Evolutionary conservation across 1,140 invertebrate genomes (phyloP).

Genomic region (Sminthurides bifidus): DNA sequence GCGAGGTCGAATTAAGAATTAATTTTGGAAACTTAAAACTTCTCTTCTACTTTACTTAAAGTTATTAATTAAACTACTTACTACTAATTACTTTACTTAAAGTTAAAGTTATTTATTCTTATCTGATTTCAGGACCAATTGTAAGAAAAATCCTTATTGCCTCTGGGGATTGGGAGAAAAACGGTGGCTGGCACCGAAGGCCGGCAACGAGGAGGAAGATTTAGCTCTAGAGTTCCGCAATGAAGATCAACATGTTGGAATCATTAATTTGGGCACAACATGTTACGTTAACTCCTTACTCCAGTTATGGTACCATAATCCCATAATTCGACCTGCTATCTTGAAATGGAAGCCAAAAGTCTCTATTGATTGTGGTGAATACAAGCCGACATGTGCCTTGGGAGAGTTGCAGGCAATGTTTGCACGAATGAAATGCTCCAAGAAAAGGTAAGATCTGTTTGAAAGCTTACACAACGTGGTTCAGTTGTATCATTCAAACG

Average conservation of each 20-base stretch:
- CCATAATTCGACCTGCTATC: constrained; percentile 49
- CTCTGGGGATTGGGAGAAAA: constrained; percentile 50
- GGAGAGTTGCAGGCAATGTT: constrained; percentile 57
- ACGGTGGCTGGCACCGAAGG: constrained; percentile 38
- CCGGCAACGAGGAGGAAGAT: constrained; percentile 16
- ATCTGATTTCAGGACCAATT: constrained; percentile 44
- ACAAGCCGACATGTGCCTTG: constrained; percentile 35
- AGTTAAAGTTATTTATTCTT: background rate
- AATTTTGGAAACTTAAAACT: too few species aligned
- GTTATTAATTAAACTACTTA: background rate
- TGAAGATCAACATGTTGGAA: constrained; percentile 44
- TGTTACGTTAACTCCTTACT: constrained; percentile 63
- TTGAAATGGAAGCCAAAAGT: constrained; percentile 48
- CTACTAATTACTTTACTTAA: background rate
- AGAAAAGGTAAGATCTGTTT: constrained; percentile 40
- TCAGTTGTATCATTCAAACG: too few species aligned
- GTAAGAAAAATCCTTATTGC: constrained; percentile 53
- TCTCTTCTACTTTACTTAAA: too few species aligned
- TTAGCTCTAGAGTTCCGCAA: background rate
- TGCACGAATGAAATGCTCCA: constrained; percentile 51
- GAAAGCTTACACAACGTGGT: too few species aligned
- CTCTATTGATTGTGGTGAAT: constrained; percentile 34
- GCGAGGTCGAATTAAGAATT: too few species aligned
- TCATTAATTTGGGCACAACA: constrained; percentile 59
- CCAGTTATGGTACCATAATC: constrained; percentile 61